These are phyloP conservation scores for Sorex maritimensis DNA, from an alignment of 2,797 vertebrate genomes.

Conservation along the genomic window DNA sequence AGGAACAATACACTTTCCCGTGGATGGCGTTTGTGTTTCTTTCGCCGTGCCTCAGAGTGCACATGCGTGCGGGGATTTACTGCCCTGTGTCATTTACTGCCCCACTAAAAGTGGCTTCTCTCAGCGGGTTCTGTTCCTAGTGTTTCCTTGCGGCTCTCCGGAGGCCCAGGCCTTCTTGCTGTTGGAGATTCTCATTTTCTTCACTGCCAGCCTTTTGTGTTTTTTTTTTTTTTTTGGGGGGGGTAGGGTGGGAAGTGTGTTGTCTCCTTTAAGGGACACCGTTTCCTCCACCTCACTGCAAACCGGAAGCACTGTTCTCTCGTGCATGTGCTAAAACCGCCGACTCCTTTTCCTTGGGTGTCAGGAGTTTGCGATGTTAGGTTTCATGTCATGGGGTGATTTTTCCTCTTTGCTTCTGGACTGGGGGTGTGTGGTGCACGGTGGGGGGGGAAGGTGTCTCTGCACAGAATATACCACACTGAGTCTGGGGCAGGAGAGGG, in stretches of 20 bases:
- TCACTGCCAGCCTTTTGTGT: background rate
- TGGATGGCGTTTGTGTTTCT: background rate
- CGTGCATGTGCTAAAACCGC: background rate
- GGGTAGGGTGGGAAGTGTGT: background rate
- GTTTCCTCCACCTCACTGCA: background rate
- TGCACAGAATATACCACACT: background rate
- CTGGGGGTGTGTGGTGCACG: background rate
- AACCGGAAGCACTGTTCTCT: background rate
- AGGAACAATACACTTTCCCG: background rate
- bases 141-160: background rate
- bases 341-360: background rate
- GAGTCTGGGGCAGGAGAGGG: background rate
- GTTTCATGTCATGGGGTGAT: background rate
- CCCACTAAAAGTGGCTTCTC: background rate
- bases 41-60: too few species aligned
- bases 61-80: too few species aligned
- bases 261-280: too few species aligned
- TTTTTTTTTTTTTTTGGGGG: background rate
- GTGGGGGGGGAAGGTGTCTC: background rate
- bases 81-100: too few species aligned
- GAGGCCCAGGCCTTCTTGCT: background rate
- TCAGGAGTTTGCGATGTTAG: background rate
- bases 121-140: too few species aligned
- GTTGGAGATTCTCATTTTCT: slow-evolving; percentile 1
- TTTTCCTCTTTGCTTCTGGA: background rate